These are phyloP conservation scores for Myrmecobius fasciatus DNA, from an alignment of 2,113 vertebrate species.

Conservation along the genomic window DNA sequence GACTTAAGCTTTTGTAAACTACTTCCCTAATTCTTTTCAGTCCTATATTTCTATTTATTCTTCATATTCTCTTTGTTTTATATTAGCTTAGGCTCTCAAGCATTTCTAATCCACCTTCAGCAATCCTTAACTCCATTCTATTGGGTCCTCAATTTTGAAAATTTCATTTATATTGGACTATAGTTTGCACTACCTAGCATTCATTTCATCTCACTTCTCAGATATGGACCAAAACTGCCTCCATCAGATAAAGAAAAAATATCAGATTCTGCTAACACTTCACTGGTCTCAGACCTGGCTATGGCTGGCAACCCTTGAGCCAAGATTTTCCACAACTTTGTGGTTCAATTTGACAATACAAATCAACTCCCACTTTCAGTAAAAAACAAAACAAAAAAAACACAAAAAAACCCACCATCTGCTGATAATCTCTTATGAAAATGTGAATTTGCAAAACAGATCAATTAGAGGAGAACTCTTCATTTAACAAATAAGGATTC, in stretches of 20 bases:
- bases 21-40: neutral
- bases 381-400: neutral
- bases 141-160: neutral
- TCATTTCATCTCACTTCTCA: neutral
- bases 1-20: neutral
- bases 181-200: neutral
- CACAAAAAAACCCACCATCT: neutral
- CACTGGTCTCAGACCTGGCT: neutral
- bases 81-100: neutral
- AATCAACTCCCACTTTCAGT: neutral
- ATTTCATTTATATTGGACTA: neutral
- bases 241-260: neutral
- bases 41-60: neutral
- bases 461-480: neutral
- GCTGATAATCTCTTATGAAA: neutral
- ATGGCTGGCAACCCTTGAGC: neutral
- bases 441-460: neutral
- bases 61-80: neutral
- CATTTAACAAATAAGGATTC: neutral
- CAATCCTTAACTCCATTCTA: neutral
- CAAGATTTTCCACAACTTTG: neutral
- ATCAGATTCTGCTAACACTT: neutral
- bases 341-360: neutral
- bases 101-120: neutral
- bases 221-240: neutral